Percentiles rank a stretch among this genome's conserved stretches.
Evolutionary conservation across 2,797 vertebrate species (phyloP).

Genomic region (Vespertilio murinus): DNA sequence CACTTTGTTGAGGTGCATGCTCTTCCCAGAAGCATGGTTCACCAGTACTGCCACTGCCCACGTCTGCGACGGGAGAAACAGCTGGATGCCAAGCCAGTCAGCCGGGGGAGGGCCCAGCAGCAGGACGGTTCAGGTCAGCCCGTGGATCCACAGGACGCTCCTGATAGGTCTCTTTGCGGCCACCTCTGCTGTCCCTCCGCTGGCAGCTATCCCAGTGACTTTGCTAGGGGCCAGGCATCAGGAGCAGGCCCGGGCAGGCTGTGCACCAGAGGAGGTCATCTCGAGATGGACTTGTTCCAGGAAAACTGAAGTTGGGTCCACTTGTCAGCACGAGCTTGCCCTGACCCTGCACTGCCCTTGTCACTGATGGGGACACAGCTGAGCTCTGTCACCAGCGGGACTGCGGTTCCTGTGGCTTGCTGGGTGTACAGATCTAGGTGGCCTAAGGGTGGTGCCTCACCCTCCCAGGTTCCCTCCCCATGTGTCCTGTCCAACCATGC

Average conservation of each 20-base stretch:
- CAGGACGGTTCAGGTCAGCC: neutral
- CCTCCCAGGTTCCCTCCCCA: neutral
- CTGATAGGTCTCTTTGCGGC: neutral
- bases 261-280: neutral
- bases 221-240: neutral
- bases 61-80: neutral
- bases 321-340: neutral
- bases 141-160: neutral
- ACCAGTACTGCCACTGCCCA: neutral
- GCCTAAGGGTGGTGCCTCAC: neutral
- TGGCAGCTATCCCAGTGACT: neutral
- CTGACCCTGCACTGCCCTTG: neutral
- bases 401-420: neutral
- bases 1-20: neutral
- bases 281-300: neutral
- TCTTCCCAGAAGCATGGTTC: neutral
- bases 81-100: neutral
- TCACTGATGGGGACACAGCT: neutral
- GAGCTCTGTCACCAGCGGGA: neutral
- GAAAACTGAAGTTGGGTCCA: neutral
- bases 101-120: neutral
- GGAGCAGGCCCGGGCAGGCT: neutral
- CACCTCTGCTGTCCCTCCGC: neutral
- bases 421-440: neutral
- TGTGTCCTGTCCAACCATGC: neutral